Conservation (phyloP, 2,797 vertebrate genomes). For the Hydrolagus colliei region DNA sequence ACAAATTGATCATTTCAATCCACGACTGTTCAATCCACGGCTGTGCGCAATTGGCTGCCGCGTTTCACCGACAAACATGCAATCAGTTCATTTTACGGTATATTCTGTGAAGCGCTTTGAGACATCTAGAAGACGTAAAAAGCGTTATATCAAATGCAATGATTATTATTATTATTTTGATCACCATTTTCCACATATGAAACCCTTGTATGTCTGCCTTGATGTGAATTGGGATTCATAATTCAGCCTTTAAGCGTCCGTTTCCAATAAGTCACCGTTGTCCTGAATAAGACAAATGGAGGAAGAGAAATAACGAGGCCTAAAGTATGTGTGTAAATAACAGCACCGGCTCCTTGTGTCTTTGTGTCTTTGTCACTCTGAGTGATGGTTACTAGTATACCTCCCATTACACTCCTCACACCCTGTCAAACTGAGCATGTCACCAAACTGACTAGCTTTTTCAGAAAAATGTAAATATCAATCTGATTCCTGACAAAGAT, state of each 20-base stretch:
- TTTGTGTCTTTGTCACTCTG: not conserved
- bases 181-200: not conserved
- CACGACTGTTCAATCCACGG: no score
- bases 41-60: no score
- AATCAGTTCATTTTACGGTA: not conserved
- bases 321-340: not conserved
- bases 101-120: not conserved
- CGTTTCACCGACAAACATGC: no score
- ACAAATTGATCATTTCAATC: no score
- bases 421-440: not conserved
- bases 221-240: not conserved
- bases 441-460: not conserved
- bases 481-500: not conserved
- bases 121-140: no score
- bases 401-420: not conserved
- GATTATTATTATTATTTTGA: not conserved
- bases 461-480: not conserved
- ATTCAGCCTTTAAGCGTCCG: not conserved
- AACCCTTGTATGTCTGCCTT: not conserved
- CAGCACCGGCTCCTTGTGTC: not conserved
- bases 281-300: not conserved
- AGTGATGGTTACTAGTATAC: not conserved
- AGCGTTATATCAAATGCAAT: no score
- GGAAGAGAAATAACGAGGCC: not conserved
- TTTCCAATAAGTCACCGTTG: not conserved